These are phyloP conservation scores for Paramormyrops hopkinsi DNA, from an alignment of 2,797 vertebrate genomes.

Conservation along the genomic window DNA sequence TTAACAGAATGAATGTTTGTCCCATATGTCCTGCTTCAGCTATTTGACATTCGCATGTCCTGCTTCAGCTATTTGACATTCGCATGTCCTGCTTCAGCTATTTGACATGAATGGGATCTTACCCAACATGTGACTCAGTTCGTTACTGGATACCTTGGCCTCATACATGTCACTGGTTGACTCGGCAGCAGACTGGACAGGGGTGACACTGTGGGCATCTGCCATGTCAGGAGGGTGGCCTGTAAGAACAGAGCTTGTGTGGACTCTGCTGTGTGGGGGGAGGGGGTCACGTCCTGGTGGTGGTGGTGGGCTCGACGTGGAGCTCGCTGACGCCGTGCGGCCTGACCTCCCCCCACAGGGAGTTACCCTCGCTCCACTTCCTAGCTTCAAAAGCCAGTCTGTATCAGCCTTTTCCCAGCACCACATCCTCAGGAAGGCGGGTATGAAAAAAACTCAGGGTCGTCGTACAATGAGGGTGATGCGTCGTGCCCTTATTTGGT, in stretches of 20 bases:
- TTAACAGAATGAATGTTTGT: background rate
- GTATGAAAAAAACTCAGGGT: background rate
- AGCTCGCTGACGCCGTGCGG: background rate
- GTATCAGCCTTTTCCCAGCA: background rate
- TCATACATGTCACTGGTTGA: background rate
- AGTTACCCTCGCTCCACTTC: constrained; percentile 20
- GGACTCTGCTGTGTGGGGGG: background rate
- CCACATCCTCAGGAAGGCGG: constrained; percentile 25
- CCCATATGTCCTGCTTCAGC: background rate
- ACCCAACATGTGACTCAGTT: background rate
- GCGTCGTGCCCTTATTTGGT: constrained; percentile 20
- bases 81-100: background rate
- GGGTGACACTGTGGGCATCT: background rate
- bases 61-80: background rate
- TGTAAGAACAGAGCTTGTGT: background rate
- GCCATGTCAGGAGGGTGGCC: background rate
- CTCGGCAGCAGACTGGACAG: background rate
- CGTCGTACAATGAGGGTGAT: background rate
- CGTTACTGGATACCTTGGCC: background rate
- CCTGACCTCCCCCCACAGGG: background rate
- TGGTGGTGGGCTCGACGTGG: background rate
- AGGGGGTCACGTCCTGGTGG: background rate
- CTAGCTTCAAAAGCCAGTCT: constrained; percentile 16
- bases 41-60: too few relatives aligned
- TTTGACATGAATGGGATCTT: background rate